A percentile compares a stretch with the other conserved stretches of the same genome.
These are phyloP conservation scores for Creontiades dilutus DNA, from an alignment of 2,888 invertebrate species.

Conservation along the genomic window DNA sequence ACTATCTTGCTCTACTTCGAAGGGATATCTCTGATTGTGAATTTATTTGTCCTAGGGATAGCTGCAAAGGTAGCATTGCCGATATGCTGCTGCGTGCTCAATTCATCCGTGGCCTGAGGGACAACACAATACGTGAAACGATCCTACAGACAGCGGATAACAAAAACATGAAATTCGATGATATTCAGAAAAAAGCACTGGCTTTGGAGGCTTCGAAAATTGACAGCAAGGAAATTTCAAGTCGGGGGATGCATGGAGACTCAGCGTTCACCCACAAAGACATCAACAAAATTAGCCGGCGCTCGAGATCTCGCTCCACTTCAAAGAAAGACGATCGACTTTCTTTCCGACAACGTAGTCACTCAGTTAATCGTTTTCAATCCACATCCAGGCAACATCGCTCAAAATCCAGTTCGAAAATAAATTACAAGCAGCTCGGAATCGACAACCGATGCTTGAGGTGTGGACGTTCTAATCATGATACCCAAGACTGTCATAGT, in stretches of 20 bases:
- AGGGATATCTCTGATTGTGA: slow-evolving; percentile 56
- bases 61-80: background rate
- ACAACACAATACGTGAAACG: slow-evolving; percentile 29
- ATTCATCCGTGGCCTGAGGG: slow-evolving; percentile 49
- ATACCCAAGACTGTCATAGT: background rate
- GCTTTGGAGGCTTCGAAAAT: slow-evolving; percentile 56
- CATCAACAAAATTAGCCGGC: background rate
- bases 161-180: slow-evolving; percentile 27
- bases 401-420: slow-evolving; percentile 2
- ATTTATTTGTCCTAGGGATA: slow-evolving; percentile 17
- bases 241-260: background rate
- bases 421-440: slow-evolving; percentile 50
- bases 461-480: slow-evolving; percentile 12
- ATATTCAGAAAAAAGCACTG: slow-evolving; percentile 37
- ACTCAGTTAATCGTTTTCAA: background rate
- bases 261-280: background rate
- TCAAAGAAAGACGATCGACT: background rate
- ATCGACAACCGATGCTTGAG: slow-evolving; percentile 30
- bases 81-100: slow-evolving; percentile 50
- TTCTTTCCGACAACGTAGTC: background rate
- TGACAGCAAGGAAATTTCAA: slow-evolving; percentile 18
- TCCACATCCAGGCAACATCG: slow-evolving; percentile 27
- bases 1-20: slow-evolving; percentile 34
- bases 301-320: slow-evolving; percentile 42
- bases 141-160: slow-evolving; percentile 1